Base-by-base conservation (phyloP, 1,140 invertebrate species). In the Apis florea region DNA sequence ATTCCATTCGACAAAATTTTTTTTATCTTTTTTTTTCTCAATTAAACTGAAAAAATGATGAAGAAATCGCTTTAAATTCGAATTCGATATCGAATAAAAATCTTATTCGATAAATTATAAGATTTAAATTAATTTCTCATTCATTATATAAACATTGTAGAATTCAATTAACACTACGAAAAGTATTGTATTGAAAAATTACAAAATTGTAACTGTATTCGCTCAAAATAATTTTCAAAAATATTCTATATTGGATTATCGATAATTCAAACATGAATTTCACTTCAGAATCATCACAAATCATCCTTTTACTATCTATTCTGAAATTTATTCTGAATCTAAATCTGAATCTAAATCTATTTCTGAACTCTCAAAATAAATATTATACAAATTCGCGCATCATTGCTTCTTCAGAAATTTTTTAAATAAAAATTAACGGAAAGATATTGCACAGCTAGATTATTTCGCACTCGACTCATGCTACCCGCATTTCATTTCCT, bases 321-420 rank as follows among this genome's bases (percentile, higher is more conserved):
- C 19, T 63, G n/a, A n/a, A n/a, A n/a, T n/a, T n/a, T n/a, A n/a
- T n/a, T n/a, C n/a, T n/a, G n/a, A n/a, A n/a, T n/a, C n/a, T n/a
- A n/a, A n/a, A n/a, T n/a, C n/a, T n/a, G n/a, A n/a, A n/a, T n/a
- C n/a, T n/a, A n/a, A n/a, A n/a, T n/a, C n/a, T n/a, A n/a, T n/a
- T 26, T 19, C 15, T 63, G 11, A 40, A 31, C 10, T 31, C 15
- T 21, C 15, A 70, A 70, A 26, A 70, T 70, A 70, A 70, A 49
- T 70, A 70, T 51, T 70, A 19, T 26, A 31, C 17, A 70, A 70
- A 70, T 70, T 70, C 19, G 69, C 47, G 40, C 51, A 31, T 24
- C 26, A 12, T 6, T 2, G 5, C 17, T n/a, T n/a, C n/a, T n/a
- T n/a, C 9, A 17, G 19, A 17, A 54, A 54, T 54, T 70, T 51